Evolutionary conservation across 2,113 vertebrate genomes (phyloP).

Genomic region (Chlamydotis undulata): DNA sequence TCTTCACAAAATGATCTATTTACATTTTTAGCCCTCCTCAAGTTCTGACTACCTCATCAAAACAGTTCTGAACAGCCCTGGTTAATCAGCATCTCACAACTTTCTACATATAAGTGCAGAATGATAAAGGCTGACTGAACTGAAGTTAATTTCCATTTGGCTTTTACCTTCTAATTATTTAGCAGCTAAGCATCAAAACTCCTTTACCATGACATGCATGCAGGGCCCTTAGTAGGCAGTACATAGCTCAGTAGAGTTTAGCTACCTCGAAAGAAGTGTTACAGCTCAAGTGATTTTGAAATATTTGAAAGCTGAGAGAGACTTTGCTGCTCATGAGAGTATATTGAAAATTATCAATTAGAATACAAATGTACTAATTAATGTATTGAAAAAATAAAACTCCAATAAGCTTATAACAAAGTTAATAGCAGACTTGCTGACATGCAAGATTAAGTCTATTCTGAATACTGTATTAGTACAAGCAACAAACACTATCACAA

Average conservation of each 20-base stretch:
- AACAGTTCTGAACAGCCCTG: background rate
- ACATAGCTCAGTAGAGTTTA: background rate
- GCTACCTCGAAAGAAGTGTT: background rate
- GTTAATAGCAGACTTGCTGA: background rate
- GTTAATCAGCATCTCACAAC: constrained; percentile 23
- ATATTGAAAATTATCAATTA: background rate
- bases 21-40: background rate
- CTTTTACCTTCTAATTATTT: constrained; percentile 56
- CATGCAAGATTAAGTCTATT: background rate
- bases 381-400: background rate
- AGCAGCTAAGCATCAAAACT: background rate
- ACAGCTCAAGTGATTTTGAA: constrained; percentile 11
- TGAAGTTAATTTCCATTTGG: constrained; percentile 42
- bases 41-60: background rate
- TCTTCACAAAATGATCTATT: background rate
- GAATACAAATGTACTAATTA: constrained; percentile 10
- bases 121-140: background rate
- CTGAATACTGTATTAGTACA: background rate
- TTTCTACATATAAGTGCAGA: background rate
- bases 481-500: background rate
- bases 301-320: constrained; percentile 22
- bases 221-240: background rate
- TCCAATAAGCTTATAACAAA: background rate
- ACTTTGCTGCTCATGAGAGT: background rate
- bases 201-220: background rate